A percentile compares a stretch with the other conserved stretches of the same genome.
Conservation (phyloP, 2,888 invertebrate genomes). For the Tholera decimalis region DNA sequence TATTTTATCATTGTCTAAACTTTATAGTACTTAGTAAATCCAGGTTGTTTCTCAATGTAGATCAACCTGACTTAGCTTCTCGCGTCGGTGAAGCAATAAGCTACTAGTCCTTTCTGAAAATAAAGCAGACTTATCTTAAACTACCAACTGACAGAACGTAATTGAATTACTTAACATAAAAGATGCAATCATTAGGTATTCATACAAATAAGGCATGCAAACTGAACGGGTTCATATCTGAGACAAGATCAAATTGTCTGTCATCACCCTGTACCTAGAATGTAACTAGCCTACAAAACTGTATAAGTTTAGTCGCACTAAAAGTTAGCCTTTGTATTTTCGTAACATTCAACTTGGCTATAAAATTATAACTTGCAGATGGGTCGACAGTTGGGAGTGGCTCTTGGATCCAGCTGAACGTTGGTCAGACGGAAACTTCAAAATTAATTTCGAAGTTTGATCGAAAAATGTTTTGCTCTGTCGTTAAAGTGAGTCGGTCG, state of each 20-base stretch:
- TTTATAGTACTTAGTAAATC: slow-evolving; percentile 25
- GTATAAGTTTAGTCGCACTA: slow-evolving; percentile 47
- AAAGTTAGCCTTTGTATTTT: slow-evolving; percentile 62
- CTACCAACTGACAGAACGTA: background rate
- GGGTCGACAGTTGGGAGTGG: slow-evolving; percentile 72
- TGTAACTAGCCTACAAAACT: slow-evolving; percentile 33
- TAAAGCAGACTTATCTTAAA: slow-evolving; percentile 2
- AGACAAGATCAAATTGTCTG: slow-evolving; percentile 32
- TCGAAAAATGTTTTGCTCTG: slow-evolving; percentile 85
- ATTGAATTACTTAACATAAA: slow-evolving; percentile 15
- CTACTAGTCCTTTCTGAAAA: slow-evolving; percentile 9
- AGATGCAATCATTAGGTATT: slow-evolving; percentile 16
- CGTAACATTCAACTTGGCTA: slow-evolving; percentile 70
- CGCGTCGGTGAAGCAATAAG: background rate
- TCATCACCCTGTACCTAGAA: slow-evolving; percentile 12
- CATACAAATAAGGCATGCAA: slow-evolving; percentile 3
- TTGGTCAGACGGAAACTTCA: slow-evolving; percentile 82
- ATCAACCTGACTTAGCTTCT: slow-evolving; percentile 19
- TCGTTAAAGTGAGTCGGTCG: slow-evolving; percentile 71
- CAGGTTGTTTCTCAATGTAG: slow-evolving; percentile 30
- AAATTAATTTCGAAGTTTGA: slow-evolving; percentile 88
- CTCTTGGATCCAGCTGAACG: slow-evolving; percentile 71
- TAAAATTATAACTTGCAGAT: slow-evolving; percentile 79
- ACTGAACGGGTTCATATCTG: slow-evolving; percentile 15
- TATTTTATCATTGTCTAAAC: slow-evolving; percentile 42